Conservation (phyloP, 2,113 vertebrate genomes). For the Lagopus leucura region DNA sequence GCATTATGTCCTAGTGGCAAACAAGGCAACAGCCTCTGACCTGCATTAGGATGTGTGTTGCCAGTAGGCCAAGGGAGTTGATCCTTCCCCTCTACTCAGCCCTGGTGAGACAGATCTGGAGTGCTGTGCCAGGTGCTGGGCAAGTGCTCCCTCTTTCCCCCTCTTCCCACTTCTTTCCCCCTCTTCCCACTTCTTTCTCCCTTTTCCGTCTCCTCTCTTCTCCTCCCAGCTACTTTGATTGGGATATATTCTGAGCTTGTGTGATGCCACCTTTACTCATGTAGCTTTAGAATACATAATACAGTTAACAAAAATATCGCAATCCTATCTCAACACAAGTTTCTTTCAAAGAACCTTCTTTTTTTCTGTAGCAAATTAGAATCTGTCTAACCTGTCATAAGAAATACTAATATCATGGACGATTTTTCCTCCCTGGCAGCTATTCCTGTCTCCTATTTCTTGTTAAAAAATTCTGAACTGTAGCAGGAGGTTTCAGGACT, state of each 20-base stretch:
- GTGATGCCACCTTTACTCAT: background rate
- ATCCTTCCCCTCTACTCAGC: too few relatives aligned
- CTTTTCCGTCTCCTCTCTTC: too few relatives aligned
- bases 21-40: too few relatives aligned
- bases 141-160: too few relatives aligned
- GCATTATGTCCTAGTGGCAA: too few relatives aligned
- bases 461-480: background rate
- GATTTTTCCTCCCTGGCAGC: background rate
- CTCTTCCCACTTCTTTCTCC: too few relatives aligned
- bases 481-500: background rate
- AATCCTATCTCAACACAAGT: background rate
- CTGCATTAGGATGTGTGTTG: too few relatives aligned
- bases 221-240: background rate
- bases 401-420: background rate
- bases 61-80: too few relatives aligned
- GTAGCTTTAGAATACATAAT: background rate
- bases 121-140: background rate
- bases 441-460: background rate
- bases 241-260: background rate
- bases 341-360: background rate
- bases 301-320: background rate
- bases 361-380: background rate
- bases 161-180: too few relatives aligned
- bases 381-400: background rate
- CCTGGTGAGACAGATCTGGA: background rate